These are phyloP conservation scores for Acrocephalus scirpaceus DNA, from an alignment of 2,797 vertebrate genomes.

Conservation along the genomic window DNA sequence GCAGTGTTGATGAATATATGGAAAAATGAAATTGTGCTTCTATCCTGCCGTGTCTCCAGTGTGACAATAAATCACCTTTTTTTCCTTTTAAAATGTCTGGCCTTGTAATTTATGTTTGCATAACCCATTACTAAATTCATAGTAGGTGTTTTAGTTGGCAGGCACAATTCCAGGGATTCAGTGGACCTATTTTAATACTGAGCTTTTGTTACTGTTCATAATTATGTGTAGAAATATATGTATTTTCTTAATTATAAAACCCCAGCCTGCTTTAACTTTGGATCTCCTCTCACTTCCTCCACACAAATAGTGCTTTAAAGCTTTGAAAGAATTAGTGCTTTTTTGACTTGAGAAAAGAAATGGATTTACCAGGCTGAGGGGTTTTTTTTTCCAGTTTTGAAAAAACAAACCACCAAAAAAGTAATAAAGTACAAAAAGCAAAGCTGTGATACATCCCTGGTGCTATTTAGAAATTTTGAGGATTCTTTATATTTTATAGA, in stretches of 20 bases:
- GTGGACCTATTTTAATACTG: conserved; percentile 71
- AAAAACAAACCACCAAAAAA: neutral
- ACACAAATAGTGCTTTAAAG: neutral
- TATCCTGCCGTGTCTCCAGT: conserved; percentile 84
- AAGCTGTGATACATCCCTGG: neutral
- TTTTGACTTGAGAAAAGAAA: neutral
- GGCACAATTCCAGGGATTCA: conserved; percentile 74
- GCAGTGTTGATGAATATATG: conserved; percentile 86
- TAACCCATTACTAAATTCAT: conserved; percentile 90
- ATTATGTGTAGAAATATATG: conserved; percentile 63
- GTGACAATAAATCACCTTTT: conserved; percentile 87
- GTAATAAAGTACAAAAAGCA: neutral
- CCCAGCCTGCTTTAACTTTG: conserved; percentile 6
- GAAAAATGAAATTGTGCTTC: conserved; percentile 85
- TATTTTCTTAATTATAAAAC: conserved; percentile 57
- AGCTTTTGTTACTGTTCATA: conserved; percentile 76
- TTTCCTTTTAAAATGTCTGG: conserved; percentile 90
- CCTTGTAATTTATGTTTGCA: conserved; percentile 88
- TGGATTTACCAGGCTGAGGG: neutral
- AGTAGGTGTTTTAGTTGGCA: conserved; percentile 87
- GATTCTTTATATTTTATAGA: conserved; percentile 17
- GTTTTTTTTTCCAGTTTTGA: neutral
- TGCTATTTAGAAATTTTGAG: conserved; percentile 1
- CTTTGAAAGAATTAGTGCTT: conserved; percentile 18
- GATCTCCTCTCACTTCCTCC: neutral